Conservation (phyloP, 2,113 vertebrate species). For the Sylvicapra grimmia region DNA sequence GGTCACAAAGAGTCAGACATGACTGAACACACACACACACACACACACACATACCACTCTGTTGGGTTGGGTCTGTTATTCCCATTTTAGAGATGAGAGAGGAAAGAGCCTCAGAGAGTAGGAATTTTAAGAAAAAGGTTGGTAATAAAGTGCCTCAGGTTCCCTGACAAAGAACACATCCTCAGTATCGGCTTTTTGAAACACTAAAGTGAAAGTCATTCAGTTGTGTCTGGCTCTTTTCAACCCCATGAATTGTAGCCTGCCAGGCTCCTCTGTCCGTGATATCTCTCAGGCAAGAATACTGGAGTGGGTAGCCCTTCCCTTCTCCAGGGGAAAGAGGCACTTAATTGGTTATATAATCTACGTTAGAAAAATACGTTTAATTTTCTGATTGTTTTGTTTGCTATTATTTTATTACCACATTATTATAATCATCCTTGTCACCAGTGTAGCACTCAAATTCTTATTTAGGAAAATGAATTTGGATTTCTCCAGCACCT, state of each 20-base stretch:
- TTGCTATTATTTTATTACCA: neutral
- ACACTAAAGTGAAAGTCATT: neutral
- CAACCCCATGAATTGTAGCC: neutral
- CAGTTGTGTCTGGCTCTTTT: neutral
- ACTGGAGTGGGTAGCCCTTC: neutral
- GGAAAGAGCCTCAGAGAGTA: neutral
- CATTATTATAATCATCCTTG: neutral
- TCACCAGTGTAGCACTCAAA: neutral
- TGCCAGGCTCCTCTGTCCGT: neutral
- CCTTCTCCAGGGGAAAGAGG: neutral
- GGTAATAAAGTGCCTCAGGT: neutral
- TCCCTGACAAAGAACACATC: neutral
- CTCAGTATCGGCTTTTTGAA: neutral
- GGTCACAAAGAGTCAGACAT: neutral
- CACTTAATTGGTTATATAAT: neutral
- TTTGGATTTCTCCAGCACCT: neutral
- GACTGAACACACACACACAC: neutral
- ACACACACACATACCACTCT: neutral
- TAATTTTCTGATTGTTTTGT: neutral
- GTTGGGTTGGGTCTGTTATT: neutral
- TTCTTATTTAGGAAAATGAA: neutral
- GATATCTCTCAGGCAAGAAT: neutral
- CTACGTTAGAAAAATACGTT: neutral
- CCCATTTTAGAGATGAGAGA: neutral
- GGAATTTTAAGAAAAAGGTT: neutral